A percentile compares a stretch with the other conserved stretches of the same genome.
Conservation (phyloP, 2,888 invertebrate genomes). For the Tenodera sinensis region DNA sequence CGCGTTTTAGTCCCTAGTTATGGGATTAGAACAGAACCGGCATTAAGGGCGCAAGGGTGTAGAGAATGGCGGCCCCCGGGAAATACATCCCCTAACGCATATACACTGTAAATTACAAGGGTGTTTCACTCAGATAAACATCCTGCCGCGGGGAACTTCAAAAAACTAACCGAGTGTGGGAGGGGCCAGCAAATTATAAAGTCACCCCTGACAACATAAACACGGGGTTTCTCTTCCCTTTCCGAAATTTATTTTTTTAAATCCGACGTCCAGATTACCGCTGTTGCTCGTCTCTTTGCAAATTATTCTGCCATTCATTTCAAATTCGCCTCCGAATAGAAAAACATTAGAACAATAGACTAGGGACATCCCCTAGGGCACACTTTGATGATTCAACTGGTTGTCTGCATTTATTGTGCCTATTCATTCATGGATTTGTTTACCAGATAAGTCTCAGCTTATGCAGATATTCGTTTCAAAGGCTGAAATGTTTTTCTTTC, state of each 20-base stretch:
- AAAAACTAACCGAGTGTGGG: neutral
- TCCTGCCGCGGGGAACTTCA: neutral
- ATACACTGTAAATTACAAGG: neutral
- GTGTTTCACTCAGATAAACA: neutral
- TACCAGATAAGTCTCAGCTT: too few relatives aligned
- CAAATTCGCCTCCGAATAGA: neutral
- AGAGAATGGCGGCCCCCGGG: neutral
- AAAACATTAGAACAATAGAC: neutral
- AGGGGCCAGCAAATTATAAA: neutral
- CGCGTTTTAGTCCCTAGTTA: neutral
- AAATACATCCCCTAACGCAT: neutral
- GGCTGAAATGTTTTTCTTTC: too few relatives aligned
- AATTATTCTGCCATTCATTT: neutral
- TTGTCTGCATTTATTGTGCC: too few relatives aligned
- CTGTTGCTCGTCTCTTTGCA: neutral
- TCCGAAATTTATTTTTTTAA: neutral
- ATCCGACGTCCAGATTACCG: neutral
- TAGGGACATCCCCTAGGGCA: too few relatives aligned
- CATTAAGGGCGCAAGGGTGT: neutral
- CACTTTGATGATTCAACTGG: too few relatives aligned
- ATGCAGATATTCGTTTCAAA: too few relatives aligned
- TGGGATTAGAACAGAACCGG: neutral
- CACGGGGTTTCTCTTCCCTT: neutral
- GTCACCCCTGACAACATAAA: neutral
- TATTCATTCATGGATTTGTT: too few relatives aligned